Conservation (phyloP, 2,888 invertebrate genomes). For the Diarsia brunnea region DNA sequence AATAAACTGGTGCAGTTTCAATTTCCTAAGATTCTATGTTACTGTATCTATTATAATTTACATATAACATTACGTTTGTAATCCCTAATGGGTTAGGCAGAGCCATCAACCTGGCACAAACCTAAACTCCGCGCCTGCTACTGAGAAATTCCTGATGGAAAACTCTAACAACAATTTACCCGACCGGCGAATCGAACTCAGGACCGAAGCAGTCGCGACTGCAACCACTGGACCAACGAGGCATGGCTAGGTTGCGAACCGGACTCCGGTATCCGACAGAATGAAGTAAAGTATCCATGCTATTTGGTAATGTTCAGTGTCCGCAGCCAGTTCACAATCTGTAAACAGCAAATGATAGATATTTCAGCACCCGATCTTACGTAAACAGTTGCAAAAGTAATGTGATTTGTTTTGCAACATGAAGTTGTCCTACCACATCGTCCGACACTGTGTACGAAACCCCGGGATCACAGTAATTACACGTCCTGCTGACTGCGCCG, state of each 20-base stretch:
- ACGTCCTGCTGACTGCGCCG: slow-evolving; percentile 65
- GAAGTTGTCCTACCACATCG: slow-evolving; percentile 31
- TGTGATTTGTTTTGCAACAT: background rate
- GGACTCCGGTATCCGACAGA: background rate
- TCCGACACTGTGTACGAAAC: slow-evolving; percentile 18
- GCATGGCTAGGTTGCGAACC: background rate
- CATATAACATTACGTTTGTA: no score
- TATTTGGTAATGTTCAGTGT: background rate
- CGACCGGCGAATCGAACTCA: no score
- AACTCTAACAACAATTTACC: no score
- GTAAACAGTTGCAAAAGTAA: background rate
- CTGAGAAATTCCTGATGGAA: no score
- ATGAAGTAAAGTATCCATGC: background rate
- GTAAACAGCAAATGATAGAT: background rate
- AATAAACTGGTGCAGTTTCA: background rate
- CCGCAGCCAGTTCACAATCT: background rate
- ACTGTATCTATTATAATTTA: background rate
- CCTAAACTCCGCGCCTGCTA: no score
- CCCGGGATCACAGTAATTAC: slow-evolving; percentile 59
- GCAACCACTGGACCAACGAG: no score
- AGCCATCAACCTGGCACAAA: no score
- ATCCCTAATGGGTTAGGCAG: no score
- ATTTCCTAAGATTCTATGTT: background rate
- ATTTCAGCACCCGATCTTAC: no score
- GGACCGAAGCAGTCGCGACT: no score